Base-by-base conservation (phyloP, 2,797 vertebrate species). In the Sardinella longiceps region DNA sequence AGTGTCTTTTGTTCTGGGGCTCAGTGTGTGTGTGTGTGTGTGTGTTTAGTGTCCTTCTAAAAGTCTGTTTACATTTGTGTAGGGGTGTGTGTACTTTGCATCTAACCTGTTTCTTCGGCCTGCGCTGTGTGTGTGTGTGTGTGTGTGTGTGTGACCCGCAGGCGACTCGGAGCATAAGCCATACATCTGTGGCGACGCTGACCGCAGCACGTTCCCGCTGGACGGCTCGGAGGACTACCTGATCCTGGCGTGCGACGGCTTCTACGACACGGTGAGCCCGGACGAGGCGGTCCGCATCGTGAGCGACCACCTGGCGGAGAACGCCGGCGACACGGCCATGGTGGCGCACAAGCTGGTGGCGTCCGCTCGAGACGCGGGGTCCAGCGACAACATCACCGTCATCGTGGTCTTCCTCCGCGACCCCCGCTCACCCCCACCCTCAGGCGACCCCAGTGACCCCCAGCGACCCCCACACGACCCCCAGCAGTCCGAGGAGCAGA, bases 201-300 rank as follows among this genome's bases (percentile, higher is more conserved):
- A 99, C 91, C 96, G 96, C 66, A 90, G 89, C 43, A 91, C 95
- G 81, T 96, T 96, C 10, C 95, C 96, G 10, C 87, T 99, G 82
- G 98, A 99, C 4, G 98, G 98, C 84, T 95, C 97, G 0, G 98
- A 99, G 94, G 98, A 99, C 95, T 99, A 99, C 96, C 95, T 99
- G 93, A 98, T 99, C 90, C 94, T 99, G 92, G 98, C 98, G 92
- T 99, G 98, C 0, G 98, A 99, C 1, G 98, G 98, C 86, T 99
- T 99, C 94, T 99, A 98, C 5, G 98, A 99, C 91, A 99, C 98
- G 0, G 96, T 99, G 88, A 96, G 91, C 88, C 97, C 98, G 0
- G 98, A 99, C 0, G 98, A 99, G 92, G 98, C 98, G 0, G 97
- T 98, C 90, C 96, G 97, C 51, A 97, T 99, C 87, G 98, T 99